Evolutionary conservation across 2,797 vertebrate species (phyloP), one percentile per base, ranked within the genome.

Genomic region (Fistularia tabacaria): DNA sequence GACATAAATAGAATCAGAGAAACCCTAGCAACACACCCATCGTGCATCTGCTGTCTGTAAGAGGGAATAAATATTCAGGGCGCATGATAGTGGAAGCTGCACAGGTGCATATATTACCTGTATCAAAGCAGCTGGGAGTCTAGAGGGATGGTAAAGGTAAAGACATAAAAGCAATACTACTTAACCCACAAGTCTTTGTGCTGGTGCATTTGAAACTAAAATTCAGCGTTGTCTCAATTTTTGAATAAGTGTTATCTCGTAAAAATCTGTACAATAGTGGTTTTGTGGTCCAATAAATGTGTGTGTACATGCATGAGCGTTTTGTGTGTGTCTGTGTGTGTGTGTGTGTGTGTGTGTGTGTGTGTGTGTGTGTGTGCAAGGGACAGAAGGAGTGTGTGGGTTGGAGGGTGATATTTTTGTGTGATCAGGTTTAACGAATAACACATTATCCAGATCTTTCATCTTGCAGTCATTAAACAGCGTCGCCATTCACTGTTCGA

Each of bases 61-160:
- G 79, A 81, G 78, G 68, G 69, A 82, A 88, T 88, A 89, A 85
- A 89, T 90, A 89, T 89, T 87, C 86, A 79, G 80, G 67, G 76
- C 71, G 83, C 84, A 83, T 77, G 86, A 84, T 83, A 74, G 80
- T 74, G 71, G 75, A 76, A 79, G 84, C 79, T 83, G 73, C 84
- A 85, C 85, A 89, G 86, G 87, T 89, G 87, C 87, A 90, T 89
- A 88, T 77, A 87, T 88, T 87, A 88, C 85, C 84, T 87, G 84
- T 86, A 87, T 87, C 83, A 85, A 86, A 87, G 85, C 85, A 85
- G 73, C 73, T 72, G 48, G 56, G 71, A 85, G 83, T 80, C 80
- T 80, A 82, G 67, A 77, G 81, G 71, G 76, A 85, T 79, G 82
- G 80, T 82, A 84, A 83, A 89, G 81, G 85, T 88, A 82, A 87